phyloP scores from a whole-genome alignment of 2,888 invertebrate species.

The Caprella mutica region DNA sequence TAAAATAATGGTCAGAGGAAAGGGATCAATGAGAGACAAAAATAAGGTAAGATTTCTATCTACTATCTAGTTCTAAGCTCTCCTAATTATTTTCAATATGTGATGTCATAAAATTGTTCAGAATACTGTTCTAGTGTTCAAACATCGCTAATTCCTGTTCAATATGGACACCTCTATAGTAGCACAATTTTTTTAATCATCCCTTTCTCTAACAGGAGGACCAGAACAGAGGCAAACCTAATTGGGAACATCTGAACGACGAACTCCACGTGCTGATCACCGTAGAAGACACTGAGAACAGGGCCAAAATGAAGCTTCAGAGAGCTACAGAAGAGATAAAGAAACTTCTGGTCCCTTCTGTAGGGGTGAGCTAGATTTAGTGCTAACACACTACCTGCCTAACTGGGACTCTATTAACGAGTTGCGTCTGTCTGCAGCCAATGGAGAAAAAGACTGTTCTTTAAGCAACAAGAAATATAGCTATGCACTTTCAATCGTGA shows the following conservation, averaged over 20 bases:
- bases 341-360: constrained; percentile 58
- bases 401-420: too few relatives aligned
- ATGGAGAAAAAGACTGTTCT: too few relatives aligned
- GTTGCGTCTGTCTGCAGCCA: too few relatives aligned
- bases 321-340: constrained; percentile 97
- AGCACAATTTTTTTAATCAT: not conserved
- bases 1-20: constrained; percentile 99
- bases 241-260: constrained; percentile 99
- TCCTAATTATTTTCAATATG: not conserved
- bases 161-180: too few relatives aligned
- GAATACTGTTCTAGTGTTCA: too few relatives aligned
- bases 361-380: constrained; percentile 23
- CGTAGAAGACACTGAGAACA: constrained; percentile 95
- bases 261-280: constrained; percentile 96
- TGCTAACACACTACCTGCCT: too few relatives aligned
- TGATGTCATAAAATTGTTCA: too few relatives aligned
- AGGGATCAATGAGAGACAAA: constrained; percentile 98
- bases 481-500: too few relatives aligned
- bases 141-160: too few relatives aligned
- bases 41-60: constrained; percentile 98
- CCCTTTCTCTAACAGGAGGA: constrained; percentile 65
- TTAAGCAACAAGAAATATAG: too few relatives aligned
- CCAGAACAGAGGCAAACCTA: constrained; percentile 96
- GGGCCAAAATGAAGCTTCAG: constrained; percentile 85
- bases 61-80: not conserved